Percentiles rank a stretch among this genome's conserved stretches.
These are phyloP conservation scores for Polietes domitor DNA, from an alignment of 2,888 invertebrate species.

Conservation along the genomic window DNA sequence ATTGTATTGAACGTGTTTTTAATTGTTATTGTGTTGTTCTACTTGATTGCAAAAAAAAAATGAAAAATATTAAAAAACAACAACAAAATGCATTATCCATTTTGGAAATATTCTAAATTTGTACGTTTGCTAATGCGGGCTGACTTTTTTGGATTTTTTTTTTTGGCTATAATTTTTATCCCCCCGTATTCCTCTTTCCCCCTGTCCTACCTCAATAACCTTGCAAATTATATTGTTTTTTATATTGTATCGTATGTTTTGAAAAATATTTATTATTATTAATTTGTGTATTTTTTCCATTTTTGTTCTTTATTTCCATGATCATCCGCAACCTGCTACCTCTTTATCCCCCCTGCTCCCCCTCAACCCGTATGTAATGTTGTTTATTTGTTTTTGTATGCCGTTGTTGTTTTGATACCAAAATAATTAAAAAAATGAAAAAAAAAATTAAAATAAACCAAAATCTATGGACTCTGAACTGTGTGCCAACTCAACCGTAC, in stretches of 20 bases:
- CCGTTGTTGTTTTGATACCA: slow-evolving; percentile 66
- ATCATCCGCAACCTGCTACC: slow-evolving; percentile 42
- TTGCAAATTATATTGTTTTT: slow-evolving; percentile 48
- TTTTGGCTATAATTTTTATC: slow-evolving; percentile 64
- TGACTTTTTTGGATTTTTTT: slow-evolving; percentile 66
- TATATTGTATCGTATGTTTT: slow-evolving; percentile 37
- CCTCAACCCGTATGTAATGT: slow-evolving; percentile 56
- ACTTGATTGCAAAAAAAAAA: slow-evolving; percentile 30
- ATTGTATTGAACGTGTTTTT: slow-evolving; percentile 58
- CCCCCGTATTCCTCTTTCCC: background rate
- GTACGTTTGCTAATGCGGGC: slow-evolving; percentile 67
- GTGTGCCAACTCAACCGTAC: slow-evolving; percentile 58
- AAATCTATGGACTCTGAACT: slow-evolving; percentile 35
- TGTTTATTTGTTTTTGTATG: slow-evolving; percentile 63
- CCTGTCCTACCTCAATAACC: background rate
- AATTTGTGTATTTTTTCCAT: slow-evolving; percentile 47
- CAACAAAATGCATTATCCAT: slow-evolving; percentile 55
- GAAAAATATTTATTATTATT: slow-evolving; percentile 32
- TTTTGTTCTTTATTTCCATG: slow-evolving; percentile 59
- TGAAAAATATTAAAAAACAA: slow-evolving; percentile 24
- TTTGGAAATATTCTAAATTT: slow-evolving; percentile 62
- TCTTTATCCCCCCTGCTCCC: slow-evolving; percentile 47
- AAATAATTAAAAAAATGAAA: slow-evolving; percentile 45
- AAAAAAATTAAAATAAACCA: slow-evolving; percentile 38
- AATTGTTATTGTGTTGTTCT: slow-evolving; percentile 59